These are phyloP conservation scores for Microdon myrmicae DNA, from an alignment of 2,888 invertebrate species.

Conservation along the genomic window DNA sequence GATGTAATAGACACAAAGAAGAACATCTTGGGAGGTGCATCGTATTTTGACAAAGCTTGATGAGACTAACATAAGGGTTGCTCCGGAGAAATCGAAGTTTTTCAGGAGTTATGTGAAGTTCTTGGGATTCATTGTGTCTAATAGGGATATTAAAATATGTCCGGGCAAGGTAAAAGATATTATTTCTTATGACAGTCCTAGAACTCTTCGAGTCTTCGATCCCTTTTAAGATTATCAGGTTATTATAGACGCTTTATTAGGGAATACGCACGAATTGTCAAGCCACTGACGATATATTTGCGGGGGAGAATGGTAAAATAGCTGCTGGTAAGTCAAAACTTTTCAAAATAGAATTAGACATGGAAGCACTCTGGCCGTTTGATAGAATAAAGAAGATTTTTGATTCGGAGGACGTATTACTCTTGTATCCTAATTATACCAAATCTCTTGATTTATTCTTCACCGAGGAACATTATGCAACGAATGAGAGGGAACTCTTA, in stretches of 20 bases:
- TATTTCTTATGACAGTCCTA: slow-evolving; percentile 19
- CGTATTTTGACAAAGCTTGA: slow-evolving; percentile 1
- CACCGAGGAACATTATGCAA: slow-evolving; percentile 54
- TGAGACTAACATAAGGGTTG: slow-evolving; percentile 18
- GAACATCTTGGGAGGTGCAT: slow-evolving; percentile 10
- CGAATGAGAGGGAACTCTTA: slow-evolving; percentile 59
- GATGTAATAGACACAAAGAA: slow-evolving; percentile 16
- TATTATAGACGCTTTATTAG: slow-evolving; percentile 17
- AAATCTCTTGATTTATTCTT: slow-evolving; percentile 9
- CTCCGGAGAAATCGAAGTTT: slow-evolving; percentile 21
- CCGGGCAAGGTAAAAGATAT: slow-evolving; percentile 29
- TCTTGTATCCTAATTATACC: slow-evolving; percentile 5
- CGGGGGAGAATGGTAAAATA: slow-evolving; percentile 26
- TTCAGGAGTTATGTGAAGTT: slow-evolving; percentile 21
- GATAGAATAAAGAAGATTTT: slow-evolving; percentile 6
- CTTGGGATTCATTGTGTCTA: slow-evolving; percentile 28
- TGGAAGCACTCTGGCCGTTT: slow-evolving; percentile 10
- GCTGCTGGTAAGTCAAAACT: slow-evolving; percentile 23
- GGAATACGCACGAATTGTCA: slow-evolving; percentile 12
- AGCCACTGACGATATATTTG: slow-evolving; percentile 5
- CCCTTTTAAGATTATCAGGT: slow-evolving; percentile 12
- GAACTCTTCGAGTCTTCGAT: slow-evolving; percentile 18
- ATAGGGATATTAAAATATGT: slow-evolving; percentile 24
- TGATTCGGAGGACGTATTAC: slow-evolving; percentile 8
- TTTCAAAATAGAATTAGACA: slow-evolving; percentile 11